Base-by-base conservation (phyloP, 2,113 vertebrate genomes). In the Bombycilla garrulus region DNA sequence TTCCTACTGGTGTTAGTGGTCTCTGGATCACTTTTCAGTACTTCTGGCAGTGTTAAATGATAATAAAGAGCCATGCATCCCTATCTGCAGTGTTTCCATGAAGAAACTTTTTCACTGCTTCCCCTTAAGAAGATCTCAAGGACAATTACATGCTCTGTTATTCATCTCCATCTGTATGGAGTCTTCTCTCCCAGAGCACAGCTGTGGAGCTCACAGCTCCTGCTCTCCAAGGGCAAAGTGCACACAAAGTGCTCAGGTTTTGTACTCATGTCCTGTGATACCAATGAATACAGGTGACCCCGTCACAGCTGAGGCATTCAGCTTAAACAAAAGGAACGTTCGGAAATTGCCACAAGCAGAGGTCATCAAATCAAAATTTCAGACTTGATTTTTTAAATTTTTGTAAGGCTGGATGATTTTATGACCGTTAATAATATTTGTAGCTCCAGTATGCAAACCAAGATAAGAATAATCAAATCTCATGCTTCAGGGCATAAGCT, bases 381-480 rank as follows among this genome's bases (percentile, higher is more conserved):
- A 47, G 78, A 31, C 17, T 65, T 29, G 44, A 28, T 44, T 51
- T 72, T 71, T 57, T 9, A 21, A 12, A 53, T 74, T 81, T 67
- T 76, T 36, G 38, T 12, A 73, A 90, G 66, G 31, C 50, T 88
- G 71, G 42, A 44, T 85, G 74, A 80, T 94, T 96, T 95, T 92
- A 90, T 93, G 87, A 40, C 85, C 2, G 0, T 94, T 93, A 94
- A 62, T 91, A 93, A 69, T 95, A 86, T 91, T 94, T 93, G 71
- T 90, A 77, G 60, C 81, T 88, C 57, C 18, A 23, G 85, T 86
- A 91, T 78, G 90, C 87, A 86, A 90, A 91, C 74, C 44, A 81
- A 93, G 93, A 93, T 94, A 94, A 95, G 84, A 94, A 95, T 95
- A 96, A 95, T 96, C 91, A 88, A 92, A 94, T 97, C 90, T 91